Conservation (phyloP, 1,140 invertebrate species). For the Dinoponera quadriceps region DNA sequence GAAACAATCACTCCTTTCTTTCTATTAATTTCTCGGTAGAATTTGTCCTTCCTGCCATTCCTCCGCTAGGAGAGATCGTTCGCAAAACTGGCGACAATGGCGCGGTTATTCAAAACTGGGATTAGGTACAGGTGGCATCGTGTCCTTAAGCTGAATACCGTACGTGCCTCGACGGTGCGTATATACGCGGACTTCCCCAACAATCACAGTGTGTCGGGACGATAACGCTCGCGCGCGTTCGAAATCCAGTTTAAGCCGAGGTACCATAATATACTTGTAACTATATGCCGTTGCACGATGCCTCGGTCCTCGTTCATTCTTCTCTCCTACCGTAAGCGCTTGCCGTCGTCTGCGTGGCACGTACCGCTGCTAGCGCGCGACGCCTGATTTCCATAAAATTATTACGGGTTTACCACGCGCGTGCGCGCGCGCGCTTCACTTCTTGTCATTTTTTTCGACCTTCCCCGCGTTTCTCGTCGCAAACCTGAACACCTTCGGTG, state of each 20-base stretch:
- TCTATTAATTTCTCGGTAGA: too few species aligned
- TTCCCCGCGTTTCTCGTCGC: too few species aligned
- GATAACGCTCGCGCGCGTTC: conserved; percentile 68
- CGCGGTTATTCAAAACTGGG: conserved; percentile 44
- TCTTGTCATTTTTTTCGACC: conserved; percentile 15
- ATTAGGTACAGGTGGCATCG: conserved; percentile 44
- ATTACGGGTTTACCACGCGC: conserved; percentile 33
- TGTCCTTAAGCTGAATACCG: conserved; percentile 26
- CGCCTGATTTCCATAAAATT: conserved; percentile 64
- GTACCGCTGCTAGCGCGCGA: conserved; percentile 31
- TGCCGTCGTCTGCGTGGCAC: conserved; percentile 40
- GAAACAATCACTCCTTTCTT: too few species aligned
- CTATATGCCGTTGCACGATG: conserved; percentile 55
- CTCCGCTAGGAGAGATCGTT: background rate
- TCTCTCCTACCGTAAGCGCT: conserved; percentile 41
- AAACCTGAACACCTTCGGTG: too few species aligned
- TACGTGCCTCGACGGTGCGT: conserved; percentile 33
- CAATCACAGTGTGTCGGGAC: conserved; percentile 65
- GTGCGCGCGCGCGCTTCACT: conserved; percentile 6
- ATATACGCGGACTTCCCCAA: conserved; percentile 44
- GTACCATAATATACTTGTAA: conserved; percentile 62
- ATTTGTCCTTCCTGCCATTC: background rate
- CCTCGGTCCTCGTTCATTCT: conserved; percentile 42
- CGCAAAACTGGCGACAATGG: conserved; percentile 14
- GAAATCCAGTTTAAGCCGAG: conserved; percentile 70